Evolutionary conservation across 2,888 invertebrate species (phyloP), one percentile per base, ranked within the genome.

Genomic region (Heliconius aoede): DNA sequence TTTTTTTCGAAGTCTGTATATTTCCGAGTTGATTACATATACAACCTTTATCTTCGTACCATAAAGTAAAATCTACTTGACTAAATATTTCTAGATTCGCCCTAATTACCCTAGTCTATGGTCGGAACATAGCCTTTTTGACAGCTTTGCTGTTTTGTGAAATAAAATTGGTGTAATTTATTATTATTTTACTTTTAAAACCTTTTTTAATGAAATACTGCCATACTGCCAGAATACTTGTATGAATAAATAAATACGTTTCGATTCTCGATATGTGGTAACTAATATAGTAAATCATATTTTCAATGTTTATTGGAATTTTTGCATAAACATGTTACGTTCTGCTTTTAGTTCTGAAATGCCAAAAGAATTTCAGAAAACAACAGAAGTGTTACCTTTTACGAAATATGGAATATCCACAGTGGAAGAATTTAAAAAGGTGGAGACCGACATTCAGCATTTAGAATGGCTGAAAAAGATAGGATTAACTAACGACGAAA

Each of bases 401-500:
- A 86, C 87, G 11, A 90, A 90, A 76, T 90, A 93, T 84, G 95
- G 95, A 9, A 81, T 94, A 75, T 90, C 91, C 21, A 89, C 92
- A 15, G 84, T 93, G 46, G 83, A 91, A 81, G 90, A 95, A 78
- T 95, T 95, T 81, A 85, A 89, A 77, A 86, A 90, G 74, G 88
- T 88, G 1, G 89, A 94, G 78, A 85, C 90, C 62, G 88, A 91
- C 68, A 82, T 92, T 30, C 86, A 91, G 62, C 85, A 90, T 81
- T 83, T 91, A 61, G 95, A 95, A 85, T 87, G 87, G 84, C 82
- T 95, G 71, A 95, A 92, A 81, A 91, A 89, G 71, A 90, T 89
- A 61, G 95, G 95, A 51, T 85, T 95, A 8, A 88, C 91, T 7
- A 85, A 88, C 71, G 92, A 95, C 8, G 95, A 95, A 86, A 90